Percentiles rank a stretch among this genome's conserved stretches.
phyloP scores from a whole-genome alignment of 2,797 vertebrate genomes.

The Pangasius larnaudii region DNA sequence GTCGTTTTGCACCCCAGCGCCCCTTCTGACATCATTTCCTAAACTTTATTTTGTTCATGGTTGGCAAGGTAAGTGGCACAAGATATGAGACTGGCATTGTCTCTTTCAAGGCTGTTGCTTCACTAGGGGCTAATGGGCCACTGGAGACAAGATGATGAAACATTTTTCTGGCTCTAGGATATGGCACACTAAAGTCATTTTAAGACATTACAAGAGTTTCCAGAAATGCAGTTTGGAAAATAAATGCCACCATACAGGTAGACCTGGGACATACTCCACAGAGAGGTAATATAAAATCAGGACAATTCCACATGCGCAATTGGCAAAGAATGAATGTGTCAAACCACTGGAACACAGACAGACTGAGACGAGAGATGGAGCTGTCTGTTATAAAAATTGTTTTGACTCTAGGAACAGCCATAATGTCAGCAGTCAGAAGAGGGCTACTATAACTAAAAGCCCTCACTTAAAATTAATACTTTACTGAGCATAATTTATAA shows the following conservation, averaged over 20 bases:
- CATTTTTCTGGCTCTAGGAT: not conserved
- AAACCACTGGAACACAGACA: not conserved
- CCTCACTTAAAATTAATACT: slow-evolving; percentile 44
- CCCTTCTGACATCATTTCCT: not conserved
- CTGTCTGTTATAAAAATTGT: not conserved
- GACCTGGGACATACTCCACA: not conserved
- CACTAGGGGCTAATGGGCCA: slow-evolving; percentile 7
- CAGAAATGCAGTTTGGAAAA: not conserved
- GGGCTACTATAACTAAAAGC: slow-evolving; percentile 12
- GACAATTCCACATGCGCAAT: not conserved
- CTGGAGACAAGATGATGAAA: slow-evolving; percentile 11
- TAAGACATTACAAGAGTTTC: not conserved
- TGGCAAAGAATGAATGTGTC: not conserved
- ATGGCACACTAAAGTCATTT: not conserved
- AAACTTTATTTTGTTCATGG: not conserved
- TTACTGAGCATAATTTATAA: slow-evolving; percentile 39
- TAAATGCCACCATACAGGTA: not conserved
- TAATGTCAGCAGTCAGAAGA: not conserved
- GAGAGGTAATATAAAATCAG: not conserved
- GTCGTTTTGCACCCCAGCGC: not conserved
- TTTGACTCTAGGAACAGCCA: not conserved
- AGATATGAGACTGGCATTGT: not conserved
- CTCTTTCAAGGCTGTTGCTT: not conserved
- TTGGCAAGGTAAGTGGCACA: not conserved
- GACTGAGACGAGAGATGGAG: slow-evolving; percentile 4